These are phyloP conservation scores for Hipposideros larvatus DNA, from an alignment of 2,797 vertebrate species.

Conservation along the genomic window DNA sequence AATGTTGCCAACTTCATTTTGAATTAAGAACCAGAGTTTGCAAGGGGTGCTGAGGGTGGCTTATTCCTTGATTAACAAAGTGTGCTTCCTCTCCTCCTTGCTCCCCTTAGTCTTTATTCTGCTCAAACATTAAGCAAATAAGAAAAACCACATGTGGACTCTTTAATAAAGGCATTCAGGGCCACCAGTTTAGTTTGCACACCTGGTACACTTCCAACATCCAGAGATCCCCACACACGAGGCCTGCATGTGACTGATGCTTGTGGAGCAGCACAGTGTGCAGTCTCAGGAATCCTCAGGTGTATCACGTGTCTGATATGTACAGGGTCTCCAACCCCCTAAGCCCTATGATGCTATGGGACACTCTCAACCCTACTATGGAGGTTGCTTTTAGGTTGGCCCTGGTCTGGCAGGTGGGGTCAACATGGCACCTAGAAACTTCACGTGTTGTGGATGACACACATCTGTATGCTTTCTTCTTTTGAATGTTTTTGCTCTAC, in stretches of 20 bases:
- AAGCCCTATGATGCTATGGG: neutral
- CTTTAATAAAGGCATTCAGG: neutral
- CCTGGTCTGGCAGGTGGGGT: neutral
- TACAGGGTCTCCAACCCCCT: neutral
- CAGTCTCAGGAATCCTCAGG: rapidly evolving
- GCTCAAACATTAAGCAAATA: constrained; percentile 10
- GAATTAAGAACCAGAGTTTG: neutral
- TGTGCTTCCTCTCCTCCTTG: neutral
- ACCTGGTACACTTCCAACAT: neutral
- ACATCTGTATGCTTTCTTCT: neutral
- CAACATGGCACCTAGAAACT: neutral
- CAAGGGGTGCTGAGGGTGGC: neutral
- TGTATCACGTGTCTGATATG: neutral
- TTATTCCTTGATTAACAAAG: neutral
- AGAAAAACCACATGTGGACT: neutral
- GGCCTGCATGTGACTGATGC: rapidly evolving
- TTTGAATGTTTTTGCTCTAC: neutral
- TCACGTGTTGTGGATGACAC: neutral
- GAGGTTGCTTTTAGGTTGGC: neutral
- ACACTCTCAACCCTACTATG: neutral
- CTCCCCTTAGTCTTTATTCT: neutral
- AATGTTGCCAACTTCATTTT: neutral
- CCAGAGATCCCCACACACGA: neutral
- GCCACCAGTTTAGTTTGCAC: neutral
- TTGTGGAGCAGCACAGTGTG: neutral